Evolutionary conservation across 1,140 invertebrate species (phyloP), one percentile per base, ranked within the genome.

Genomic region (Sinonovacula constricta): DNA sequence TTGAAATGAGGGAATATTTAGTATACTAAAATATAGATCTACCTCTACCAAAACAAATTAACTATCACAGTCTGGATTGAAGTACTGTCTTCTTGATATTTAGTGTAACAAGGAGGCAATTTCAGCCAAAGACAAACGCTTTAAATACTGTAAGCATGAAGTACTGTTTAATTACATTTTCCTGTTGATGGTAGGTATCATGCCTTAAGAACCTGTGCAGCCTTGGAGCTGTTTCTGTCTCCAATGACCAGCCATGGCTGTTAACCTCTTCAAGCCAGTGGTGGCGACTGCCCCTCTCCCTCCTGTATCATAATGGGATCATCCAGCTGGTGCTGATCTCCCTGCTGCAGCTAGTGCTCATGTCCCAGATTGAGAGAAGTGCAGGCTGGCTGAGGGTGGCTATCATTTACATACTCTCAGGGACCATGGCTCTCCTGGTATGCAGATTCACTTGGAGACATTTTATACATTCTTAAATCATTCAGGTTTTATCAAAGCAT

Each of bases 381-480:
- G 78, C 81, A 33, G 88, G 88, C 12, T 89, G 88, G 86, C 75
- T 88, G 14, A 39, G 86, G n/a, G 67, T 88, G 33, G 45, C 81
- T 10, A 51, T 88, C 2, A 78, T 88, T 7, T 89, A 85, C 57
- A 22, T 80, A 31, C 3, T 84, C 14, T 70, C 81, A 59, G 83
- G 85, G 18, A 59, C 82, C 7, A 75, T 62, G 14, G 83, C 86
- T 0, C 68, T 86, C n/a, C 18, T 89, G 80, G 88, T 88, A 79
- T 81, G 84, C 75, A 39, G n/a, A n/a, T n/a, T n/a, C n/a, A n/a
- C n/a, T n/a, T n/a, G n/a, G n/a, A n/a, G n/a, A 30, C 24, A 34
- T 14, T 5, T 39, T 51, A 18, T 7, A 51, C 33, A 14, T 66
- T 3, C 22, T 36, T n/a, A 33, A 3, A 34, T 62, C 18, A 53